Evolutionary conservation across 2,797 vertebrate species (phyloP).

Genomic region (Cyprinella venusta): DNA sequence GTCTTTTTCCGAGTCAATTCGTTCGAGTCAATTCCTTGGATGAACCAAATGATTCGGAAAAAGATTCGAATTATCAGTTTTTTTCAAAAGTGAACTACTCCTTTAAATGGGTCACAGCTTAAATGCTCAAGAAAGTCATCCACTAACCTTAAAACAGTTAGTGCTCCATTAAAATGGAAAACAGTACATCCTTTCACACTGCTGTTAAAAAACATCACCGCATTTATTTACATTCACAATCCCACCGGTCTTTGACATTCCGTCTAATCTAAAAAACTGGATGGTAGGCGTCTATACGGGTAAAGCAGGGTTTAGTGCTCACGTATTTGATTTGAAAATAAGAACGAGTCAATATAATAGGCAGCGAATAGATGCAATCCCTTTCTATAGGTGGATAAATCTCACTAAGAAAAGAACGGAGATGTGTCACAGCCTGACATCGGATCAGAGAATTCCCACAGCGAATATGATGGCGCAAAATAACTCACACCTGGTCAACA

Average conservation of each 20-base stretch:
- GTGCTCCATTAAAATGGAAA: not conserved
- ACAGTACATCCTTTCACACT: not conserved
- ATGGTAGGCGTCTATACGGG: not conserved
- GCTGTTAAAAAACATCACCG: not conserved
- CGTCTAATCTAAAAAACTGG: conserved; percentile 11
- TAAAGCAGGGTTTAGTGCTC: conserved; percentile 17
- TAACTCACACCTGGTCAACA: conserved; percentile 26
- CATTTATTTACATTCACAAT: not conserved
- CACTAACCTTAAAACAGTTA: not conserved
- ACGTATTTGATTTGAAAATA: not conserved
- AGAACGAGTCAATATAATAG: not conserved
- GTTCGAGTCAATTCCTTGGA: too few relatives aligned
- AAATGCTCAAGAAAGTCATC: not conserved
- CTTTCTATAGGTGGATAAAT: conserved; percentile 11
- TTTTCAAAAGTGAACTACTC: too few relatives aligned
- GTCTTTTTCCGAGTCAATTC: too few relatives aligned
- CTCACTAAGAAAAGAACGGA: not conserved
- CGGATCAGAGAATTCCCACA: not conserved
- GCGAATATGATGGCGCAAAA: not conserved
- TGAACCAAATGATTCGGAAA: too few relatives aligned
- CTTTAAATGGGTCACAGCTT: not conserved
- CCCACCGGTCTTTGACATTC: not conserved
- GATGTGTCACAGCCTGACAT: conserved; percentile 12
- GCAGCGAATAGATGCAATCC: not conserved
- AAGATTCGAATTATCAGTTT: too few relatives aligned